Conservation (phyloP, 1,140 invertebrate species). For the Heliconius eleuchia region DNA sequence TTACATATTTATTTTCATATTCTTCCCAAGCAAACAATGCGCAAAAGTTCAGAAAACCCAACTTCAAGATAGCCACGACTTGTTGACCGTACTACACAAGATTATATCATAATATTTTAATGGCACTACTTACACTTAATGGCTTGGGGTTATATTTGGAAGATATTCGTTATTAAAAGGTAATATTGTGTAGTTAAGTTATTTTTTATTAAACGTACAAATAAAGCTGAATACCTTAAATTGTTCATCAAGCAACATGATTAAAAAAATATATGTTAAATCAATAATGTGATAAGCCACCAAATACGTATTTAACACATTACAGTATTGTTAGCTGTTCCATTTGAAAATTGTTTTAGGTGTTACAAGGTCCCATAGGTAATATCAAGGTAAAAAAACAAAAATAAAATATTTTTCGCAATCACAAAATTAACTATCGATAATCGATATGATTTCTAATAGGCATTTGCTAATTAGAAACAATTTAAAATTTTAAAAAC, state of each 20-base stretch:
- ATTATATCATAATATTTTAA: constrained; percentile 31
- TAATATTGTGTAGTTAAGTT: constrained; percentile 9
- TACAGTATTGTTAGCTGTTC: neutral
- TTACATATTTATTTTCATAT: too few relatives aligned
- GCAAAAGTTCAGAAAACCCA: too few relatives aligned
- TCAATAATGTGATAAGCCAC: neutral
- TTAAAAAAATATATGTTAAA: neutral
- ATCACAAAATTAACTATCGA: neutral
- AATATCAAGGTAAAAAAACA: neutral
- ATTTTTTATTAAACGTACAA: constrained; percentile 3
- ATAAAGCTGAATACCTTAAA: constrained; percentile 20
- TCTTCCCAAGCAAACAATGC: too few relatives aligned
- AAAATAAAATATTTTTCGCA: neutral
- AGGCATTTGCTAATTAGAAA: neutral
- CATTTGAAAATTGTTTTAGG: neutral
- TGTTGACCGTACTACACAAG: neutral
- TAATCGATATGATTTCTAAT: neutral
- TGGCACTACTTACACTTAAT: constrained; percentile 45
- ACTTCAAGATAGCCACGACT: too few relatives aligned
- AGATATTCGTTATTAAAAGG: constrained; percentile 32
- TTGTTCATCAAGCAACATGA: neutral
- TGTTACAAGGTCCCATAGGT: neutral
- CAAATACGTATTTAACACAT: neutral
- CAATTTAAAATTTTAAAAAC: neutral
- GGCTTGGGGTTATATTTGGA: constrained; percentile 47